Conservation (phyloP, 2,888 invertebrate genomes). For the Volucella inanis region DNA sequence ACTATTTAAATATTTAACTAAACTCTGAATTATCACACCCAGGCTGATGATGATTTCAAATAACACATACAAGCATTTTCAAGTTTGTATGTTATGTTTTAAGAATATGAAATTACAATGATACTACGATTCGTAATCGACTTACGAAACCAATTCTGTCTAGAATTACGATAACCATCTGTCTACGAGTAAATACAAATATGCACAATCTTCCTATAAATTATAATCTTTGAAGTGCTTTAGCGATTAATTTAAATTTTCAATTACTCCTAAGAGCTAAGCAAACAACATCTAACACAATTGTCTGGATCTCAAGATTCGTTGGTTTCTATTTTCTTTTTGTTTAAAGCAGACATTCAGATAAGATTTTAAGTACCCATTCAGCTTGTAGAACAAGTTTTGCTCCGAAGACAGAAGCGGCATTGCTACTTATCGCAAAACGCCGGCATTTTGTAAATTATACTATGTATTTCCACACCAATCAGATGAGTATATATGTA, state of each 20-base stretch:
- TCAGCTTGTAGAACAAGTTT: constrained; percentile 48
- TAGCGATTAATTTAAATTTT: constrained; percentile 59
- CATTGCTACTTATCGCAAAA: constrained; percentile 31
- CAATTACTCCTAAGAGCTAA: constrained; percentile 61
- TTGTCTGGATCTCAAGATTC: constrained; percentile 10
- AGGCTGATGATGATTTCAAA: no score
- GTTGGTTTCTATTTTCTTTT: constrained; percentile 4
- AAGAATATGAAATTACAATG: no score
- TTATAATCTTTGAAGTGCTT: constrained; percentile 25
- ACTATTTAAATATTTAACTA: no score
- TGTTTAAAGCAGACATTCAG: constrained; percentile 42
- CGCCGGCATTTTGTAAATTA: constrained; percentile 43
- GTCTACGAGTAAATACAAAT: constrained; percentile 20
- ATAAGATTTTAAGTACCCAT: constrained; percentile 49
- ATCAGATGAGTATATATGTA: not conserved
- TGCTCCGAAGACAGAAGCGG: constrained; percentile 9
- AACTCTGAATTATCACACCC: no score
- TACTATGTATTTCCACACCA: constrained; percentile 4
- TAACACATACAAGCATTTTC: no score
- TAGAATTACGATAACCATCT: not conserved
- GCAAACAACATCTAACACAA: constrained; percentile 56
- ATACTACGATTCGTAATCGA: not conserved
- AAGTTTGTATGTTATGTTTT: no score
- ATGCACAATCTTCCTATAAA: constrained; percentile 11
- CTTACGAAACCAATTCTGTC: constrained; percentile 19